Base-by-base conservation (phyloP, 2,888 invertebrate species). In the Drepana falcataria region DNA sequence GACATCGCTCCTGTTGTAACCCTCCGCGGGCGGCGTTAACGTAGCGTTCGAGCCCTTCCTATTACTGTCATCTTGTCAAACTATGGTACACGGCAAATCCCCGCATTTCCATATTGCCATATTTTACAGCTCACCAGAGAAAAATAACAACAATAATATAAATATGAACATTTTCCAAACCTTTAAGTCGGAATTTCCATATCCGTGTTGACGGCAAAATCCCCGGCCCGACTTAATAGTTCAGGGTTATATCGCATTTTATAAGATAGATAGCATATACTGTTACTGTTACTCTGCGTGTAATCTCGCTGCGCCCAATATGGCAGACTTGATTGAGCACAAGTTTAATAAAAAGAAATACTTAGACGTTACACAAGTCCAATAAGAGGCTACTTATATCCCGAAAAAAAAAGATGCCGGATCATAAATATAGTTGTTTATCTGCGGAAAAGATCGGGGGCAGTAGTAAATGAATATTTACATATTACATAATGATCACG, bases 11-110 rank as follows among this genome's bases (percentile, higher is more conserved):
- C 35, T 40, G 51, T 65, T 63, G 59, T 70, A 71, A 67, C 77
- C 77, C 75, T 72, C 71, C 59, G 59, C 53, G 58, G 55, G 47
- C 56, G 53, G 49, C 53, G 57, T 57, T 56, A 64, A 63, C 66
- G 61, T 61, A 59, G 62, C 55, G 60, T 60, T 51, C 56, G 57
- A 64, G 62, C 58, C 65, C 65, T 59, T 71, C 75, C 76, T 81
- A 85, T 87, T 88, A 84, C 89, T 89, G 90, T 90, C 90, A 89
- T 78, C 83, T 82, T 87, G 90, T 91, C 90, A 89, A 86, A 87
- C 81, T 82, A 81, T 79, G 79, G 76, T 74, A 79, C 83, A 74
- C 66, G 73, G 71, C 70, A 86, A 89, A 90, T 85, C 89, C 89
- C 79, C 76, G 68, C 71, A 89, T 90, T 89, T 87, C 89, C 88